Conservation (phyloP, 92 coral and sea anemone genomes). For the Zoanthus sociatus region DNA sequence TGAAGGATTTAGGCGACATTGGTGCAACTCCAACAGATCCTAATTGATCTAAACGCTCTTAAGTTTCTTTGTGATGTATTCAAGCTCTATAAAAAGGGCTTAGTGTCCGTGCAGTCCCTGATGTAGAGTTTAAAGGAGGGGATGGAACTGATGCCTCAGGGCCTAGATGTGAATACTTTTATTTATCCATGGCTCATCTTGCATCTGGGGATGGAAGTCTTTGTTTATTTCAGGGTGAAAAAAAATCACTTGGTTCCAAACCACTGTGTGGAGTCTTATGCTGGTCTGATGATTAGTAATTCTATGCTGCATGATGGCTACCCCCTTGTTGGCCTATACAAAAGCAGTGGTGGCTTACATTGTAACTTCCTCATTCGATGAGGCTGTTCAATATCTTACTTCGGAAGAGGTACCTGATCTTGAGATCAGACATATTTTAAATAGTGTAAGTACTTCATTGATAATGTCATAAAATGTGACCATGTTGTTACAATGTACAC, state of each 20-base stretch:
- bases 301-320: constrained; percentile 66
- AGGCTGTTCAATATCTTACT: constrained; percentile 58
- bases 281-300: constrained; percentile 60
- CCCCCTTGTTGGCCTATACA: constrained; percentile 67
- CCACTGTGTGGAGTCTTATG: constrained; percentile 57
- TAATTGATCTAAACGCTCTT: not conserved
- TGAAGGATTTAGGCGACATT: constrained; percentile 15
- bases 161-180: constrained; percentile 62
- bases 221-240: constrained; percentile 63
- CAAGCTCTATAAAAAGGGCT: constrained; percentile 35
- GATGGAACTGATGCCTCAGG: constrained; percentile 72
- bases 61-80: constrained; percentile 11
- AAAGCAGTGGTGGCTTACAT: constrained; percentile 63
- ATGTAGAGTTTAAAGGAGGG: constrained; percentile 65
- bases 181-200: constrained; percentile 49
- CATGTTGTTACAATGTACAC: too few relatives aligned
- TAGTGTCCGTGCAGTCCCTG: constrained; percentile 39
- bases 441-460: constrained; percentile 3
- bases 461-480: too few relatives aligned
- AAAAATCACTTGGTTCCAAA: constrained; percentile 62
- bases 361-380: constrained; percentile 48
- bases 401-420: constrained; percentile 51
- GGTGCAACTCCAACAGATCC: constrained; percentile 19
- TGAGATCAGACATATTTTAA: constrained; percentile 53
- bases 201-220: constrained; percentile 45